Evolutionary conservation across 2,113 vertebrate species (phyloP).

Genomic region (Australoheros scitulus): DNA sequence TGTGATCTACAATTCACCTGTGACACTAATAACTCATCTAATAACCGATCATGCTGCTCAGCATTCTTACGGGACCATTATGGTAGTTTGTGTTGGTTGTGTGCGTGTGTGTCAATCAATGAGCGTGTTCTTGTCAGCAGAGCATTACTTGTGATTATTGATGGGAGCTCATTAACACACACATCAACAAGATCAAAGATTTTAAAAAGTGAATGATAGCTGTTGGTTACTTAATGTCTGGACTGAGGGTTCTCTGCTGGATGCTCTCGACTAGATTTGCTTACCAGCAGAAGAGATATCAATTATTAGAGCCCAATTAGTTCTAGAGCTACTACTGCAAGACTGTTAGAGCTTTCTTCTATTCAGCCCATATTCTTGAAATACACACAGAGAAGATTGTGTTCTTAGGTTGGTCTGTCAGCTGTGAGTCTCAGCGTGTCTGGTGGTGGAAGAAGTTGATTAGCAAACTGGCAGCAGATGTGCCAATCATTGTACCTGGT

Average conservation of each 20-base stretch:
- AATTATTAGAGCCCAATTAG: not conserved
- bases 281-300: not conserved
- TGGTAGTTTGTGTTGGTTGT: constrained; percentile 26
- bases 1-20: constrained; percentile 47
- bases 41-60: constrained; percentile 2
- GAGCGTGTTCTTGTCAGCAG: constrained; percentile 6
- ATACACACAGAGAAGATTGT: not conserved
- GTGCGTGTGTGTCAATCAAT: not conserved
- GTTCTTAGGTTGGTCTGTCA: not conserved
- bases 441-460: not conserved
- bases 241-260: not conserved
- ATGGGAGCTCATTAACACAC: constrained; percentile 43
- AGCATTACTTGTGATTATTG: constrained; percentile 25
- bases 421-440: not conserved
- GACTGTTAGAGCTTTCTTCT: not conserved
- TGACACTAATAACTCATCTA: constrained; percentile 38
- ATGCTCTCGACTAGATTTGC: constrained; percentile 28
- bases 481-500: not conserved
- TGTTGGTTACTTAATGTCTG: constrained; percentile 1
- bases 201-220: not conserved
- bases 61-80: constrained; percentile 58
- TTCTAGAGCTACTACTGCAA: not conserved
- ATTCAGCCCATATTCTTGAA: not conserved
- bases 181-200: constrained; percentile 21
- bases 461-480: not conserved